Evolutionary conservation across 37 sponge, comb jelly and placozoan genomes (phyloP).

Genomic region (Axinella damicornis): DNA sequence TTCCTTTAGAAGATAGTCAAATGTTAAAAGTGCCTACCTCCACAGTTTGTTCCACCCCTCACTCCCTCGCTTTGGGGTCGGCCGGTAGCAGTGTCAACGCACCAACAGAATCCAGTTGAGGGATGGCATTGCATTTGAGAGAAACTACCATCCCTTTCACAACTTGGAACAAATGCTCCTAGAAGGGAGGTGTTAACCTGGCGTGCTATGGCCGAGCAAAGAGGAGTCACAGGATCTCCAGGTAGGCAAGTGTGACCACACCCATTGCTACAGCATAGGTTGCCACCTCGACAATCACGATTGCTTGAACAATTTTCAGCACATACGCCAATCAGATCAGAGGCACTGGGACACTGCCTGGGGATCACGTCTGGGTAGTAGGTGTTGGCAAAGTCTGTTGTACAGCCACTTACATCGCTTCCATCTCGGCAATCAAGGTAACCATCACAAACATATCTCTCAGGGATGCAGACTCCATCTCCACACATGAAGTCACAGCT

Average conservation of each 20-base stretch:
- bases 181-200: no score
- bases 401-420: slow-evolving; percentile 7
- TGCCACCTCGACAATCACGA: not conserved
- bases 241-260: no score
- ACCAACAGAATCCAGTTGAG: slow-evolving; percentile 70
- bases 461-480: slow-evolving; percentile 12
- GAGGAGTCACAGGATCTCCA: no score
- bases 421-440: slow-evolving; percentile 31
- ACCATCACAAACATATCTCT: slow-evolving; percentile 1
- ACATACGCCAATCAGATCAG: slow-evolving; percentile 12
- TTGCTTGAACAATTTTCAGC: not conserved
- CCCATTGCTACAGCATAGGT: slow-evolving; percentile 44
- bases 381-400: not conserved
- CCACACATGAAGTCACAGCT: slow-evolving; percentile 9
- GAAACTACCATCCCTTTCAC: slow-evolving; percentile 60
- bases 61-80: no score
- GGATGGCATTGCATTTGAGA: slow-evolving; percentile 50
- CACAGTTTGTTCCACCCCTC: no score
- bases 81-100: slow-evolving; percentile 52
- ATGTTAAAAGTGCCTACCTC: no score
- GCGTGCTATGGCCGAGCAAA: no score
- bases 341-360: not conserved
- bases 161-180: slow-evolving; percentile 54
- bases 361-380: slow-evolving; percentile 11
- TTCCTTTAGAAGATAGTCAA: no score